Base-by-base conservation (phyloP, 2,888 invertebrate species). In the Trichopoda pennipes region DNA sequence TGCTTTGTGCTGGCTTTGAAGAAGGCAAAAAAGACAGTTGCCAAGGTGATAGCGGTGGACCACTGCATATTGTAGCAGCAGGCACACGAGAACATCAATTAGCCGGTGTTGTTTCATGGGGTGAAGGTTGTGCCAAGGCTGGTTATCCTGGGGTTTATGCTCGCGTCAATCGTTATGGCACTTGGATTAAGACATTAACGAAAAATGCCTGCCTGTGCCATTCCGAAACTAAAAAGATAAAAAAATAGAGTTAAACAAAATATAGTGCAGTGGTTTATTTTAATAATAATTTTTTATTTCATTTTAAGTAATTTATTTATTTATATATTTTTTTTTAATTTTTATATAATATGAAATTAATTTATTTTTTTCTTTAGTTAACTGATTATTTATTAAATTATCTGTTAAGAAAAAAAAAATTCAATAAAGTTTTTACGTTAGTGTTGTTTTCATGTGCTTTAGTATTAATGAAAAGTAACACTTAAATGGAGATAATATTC, bases 81-180 rank as follows among this genome's bases (percentile, higher is more conserved):
- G 87, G 88, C 8, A 87, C 88, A 6, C 85, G 86, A 64, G 90
- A 88, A 78, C 86, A 86, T 81, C 89, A 89, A 51, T 85, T 88
- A 35, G 88, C 90, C 94, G 96, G 96, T 32, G 92, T 96, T 3
- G 96, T 96, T 0, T 96, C 96, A 0, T 91, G 91, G 91, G 91
- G 91, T 70, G 90, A 91, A 83, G 90, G 90, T 21, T 91, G 91
- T 78, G 91, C 91, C 63, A 89, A 90, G 87, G 93, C 94, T 0
- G 94, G 94, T 85, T 94, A 93, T 86, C 96, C 96, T 0, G 97
- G 97, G 3, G 96, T 97, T 12, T 97, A 97, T 90, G 93, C 95
- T 0, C 92, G 96, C 68, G 96, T 96, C 32, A 96, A 96, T 91
- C 93, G 96, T 83, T 97, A 94, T 80, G 89, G 89, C 80, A 90